Percentiles rank a stretch among this genome's conserved stretches.
Conservation (phyloP, 2,888 invertebrate genomes). For the Trichogramma dendrolimi region DNA sequence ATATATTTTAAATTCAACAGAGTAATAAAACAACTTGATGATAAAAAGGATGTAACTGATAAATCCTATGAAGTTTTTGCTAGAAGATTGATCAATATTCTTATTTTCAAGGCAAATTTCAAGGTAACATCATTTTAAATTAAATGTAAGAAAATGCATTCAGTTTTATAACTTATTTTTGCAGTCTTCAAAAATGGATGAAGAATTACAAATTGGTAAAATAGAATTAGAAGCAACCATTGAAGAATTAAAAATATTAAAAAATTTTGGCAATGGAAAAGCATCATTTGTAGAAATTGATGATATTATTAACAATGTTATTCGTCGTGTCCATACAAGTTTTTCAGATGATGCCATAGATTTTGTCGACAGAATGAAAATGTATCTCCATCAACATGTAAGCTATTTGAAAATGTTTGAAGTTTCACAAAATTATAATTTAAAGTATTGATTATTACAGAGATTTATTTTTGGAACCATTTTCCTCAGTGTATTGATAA, state of each 20-base stretch:
- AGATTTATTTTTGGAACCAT: constrained; percentile 23
- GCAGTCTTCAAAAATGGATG: constrained; percentile 27
- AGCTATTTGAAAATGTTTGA: constrained; percentile 15
- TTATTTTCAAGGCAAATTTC: constrained; percentile 35
- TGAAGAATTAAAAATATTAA: constrained; percentile 36
- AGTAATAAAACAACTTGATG: neutral
- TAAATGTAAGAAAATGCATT: neutral
- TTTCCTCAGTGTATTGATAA: constrained; percentile 20
- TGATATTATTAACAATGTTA: constrained; percentile 35
- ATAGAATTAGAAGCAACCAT: constrained; percentile 35
- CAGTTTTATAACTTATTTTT: constrained; percentile 7
- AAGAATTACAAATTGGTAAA: constrained; percentile 30
- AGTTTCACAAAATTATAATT: constrained; percentile 1
- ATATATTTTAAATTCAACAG: neutral
- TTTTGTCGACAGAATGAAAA: constrained; percentile 18
- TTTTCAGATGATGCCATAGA: constrained; percentile 23
- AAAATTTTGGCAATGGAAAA: constrained; percentile 34
- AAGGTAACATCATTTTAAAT: constrained; percentile 29
- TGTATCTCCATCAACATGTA: constrained; percentile 27
- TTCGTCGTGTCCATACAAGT: constrained; percentile 28
- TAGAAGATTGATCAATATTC: constrained; percentile 38
- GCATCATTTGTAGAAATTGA: constrained; percentile 39
- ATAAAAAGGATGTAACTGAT: constrained; percentile 6
- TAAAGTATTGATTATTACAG: constrained; percentile 26
- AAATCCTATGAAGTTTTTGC: constrained; percentile 34